A percentile compares a stretch with the other conserved stretches of the same genome.
Conservation (phyloP, 2,888 invertebrate species). For the Synanthedon vespiformis region DNA sequence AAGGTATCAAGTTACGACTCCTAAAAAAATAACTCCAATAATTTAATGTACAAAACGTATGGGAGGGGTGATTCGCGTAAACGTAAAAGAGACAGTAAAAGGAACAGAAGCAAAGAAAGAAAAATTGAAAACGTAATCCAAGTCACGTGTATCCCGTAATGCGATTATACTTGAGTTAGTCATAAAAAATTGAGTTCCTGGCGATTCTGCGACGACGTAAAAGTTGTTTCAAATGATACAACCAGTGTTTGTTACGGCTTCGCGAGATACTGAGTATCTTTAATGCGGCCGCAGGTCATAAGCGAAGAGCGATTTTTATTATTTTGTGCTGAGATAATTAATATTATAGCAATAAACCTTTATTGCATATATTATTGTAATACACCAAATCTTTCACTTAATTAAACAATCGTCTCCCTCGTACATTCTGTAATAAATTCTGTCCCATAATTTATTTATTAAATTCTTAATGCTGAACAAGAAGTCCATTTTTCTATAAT, state of each 20-base stretch:
- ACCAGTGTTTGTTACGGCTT: neutral
- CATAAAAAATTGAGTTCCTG: constrained; percentile 3
- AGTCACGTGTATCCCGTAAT: constrained; percentile 5
- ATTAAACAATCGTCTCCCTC: too few species aligned
- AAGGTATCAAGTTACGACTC: too few species aligned
- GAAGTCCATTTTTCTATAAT: neutral
- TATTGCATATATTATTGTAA: too few species aligned
- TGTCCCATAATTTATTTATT: too few species aligned
- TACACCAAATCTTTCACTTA: too few species aligned
- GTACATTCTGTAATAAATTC: too few species aligned
- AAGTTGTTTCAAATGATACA: neutral
- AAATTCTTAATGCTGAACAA: too few species aligned
- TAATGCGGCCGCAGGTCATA: neutral
- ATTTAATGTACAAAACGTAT: neutral
- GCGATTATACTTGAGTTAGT: constrained; percentile 10
- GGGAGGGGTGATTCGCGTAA: neutral
- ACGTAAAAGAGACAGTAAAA: neutral
- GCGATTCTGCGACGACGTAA: neutral
- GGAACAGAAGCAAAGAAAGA: neutral
- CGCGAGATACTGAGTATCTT: neutral
- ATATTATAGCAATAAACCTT: too few species aligned
- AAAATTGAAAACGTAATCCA: neutral
- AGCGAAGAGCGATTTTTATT: neutral
- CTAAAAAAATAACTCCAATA: too few species aligned
- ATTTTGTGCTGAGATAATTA: too few species aligned